Base-by-base conservation (phyloP, 2,888 invertebrate genomes). In the Noctua janthe region DNA sequence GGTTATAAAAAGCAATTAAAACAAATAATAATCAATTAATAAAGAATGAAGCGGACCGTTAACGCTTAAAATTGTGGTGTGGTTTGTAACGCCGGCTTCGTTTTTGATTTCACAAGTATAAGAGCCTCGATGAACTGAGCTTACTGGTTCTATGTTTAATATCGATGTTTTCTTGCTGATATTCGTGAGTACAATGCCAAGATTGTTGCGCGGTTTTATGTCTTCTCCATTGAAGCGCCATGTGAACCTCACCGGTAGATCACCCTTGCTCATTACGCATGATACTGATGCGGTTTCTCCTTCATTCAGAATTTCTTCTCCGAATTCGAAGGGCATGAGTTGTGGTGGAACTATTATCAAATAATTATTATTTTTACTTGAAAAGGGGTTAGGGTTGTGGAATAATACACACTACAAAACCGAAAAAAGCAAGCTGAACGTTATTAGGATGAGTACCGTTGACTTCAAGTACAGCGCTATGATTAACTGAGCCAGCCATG, bases 201-300 rank as follows among this genome's bases (percentile, higher is more conserved):
- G 95, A 83, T 91, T 93, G 90, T 97, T 97, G 85, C 96, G 97
- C 86, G 95, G 96, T 89, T 91, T 94, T 74, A 97, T 95, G 81
- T 95, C 94, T 90, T 96, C 95, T 83, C 96, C 97, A 84, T 97
- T 97, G 89, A 98, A 97, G 71, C 97, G 97, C 99, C 99, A 99
- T 74, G 97, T 97, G 87, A 99, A 98, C 86, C 97, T 97, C 84
- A 99, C 97, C 20, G 99, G 99, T 67, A 98, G 96, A 94, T 99
- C 99, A 51, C 99, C 98, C 94, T 98, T 98, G 92, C 97, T 98
- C 90, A 98, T 98, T 71, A 98, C 97, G 93, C 98, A 98, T 75
- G 97, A 97, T 47, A 98, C 97, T 35, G 98, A 98, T 47, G 98
- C 98, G 90, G 98, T 97, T 92, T 98, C 98, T 86, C 98, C 97